Percentiles rank a stretch among this genome's conserved stretches.
Conservation (phyloP, 2,797 vertebrate genomes). For the Falco concolor region DNA sequence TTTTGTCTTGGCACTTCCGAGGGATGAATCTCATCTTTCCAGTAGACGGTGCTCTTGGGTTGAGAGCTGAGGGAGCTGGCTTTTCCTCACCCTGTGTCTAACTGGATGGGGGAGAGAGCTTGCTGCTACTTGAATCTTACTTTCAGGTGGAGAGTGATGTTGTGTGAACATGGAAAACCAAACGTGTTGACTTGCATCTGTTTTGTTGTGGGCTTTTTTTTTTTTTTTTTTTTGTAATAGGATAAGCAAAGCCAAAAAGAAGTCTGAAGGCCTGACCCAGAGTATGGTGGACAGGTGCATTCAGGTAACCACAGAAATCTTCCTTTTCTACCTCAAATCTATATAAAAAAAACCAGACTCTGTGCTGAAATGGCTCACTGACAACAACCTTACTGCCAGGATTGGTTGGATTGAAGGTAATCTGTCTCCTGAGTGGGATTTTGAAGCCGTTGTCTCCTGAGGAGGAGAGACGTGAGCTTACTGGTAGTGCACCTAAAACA, state of each 20-base stretch:
- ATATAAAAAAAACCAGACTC: too few species aligned
- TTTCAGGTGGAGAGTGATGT: not conserved
- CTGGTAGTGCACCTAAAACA: not conserved
- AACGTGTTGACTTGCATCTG: not conserved
- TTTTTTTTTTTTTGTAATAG: slow-evolving; percentile 63
- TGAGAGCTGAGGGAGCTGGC: not conserved
- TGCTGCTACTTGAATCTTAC: too few species aligned
- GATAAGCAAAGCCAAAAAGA: slow-evolving; percentile 96
- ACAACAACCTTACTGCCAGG: not conserved
- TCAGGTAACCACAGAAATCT: slow-evolving; percentile 77
- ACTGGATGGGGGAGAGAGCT: not conserved
- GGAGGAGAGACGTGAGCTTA: not conserved
- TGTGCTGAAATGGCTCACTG: not conserved
- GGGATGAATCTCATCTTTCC: not conserved
- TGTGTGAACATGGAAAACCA: accelerated
- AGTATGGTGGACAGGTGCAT: slow-evolving; percentile 98
- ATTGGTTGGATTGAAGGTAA: not conserved
- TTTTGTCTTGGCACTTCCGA: not conserved
- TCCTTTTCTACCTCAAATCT: not conserved
- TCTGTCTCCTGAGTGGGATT: not conserved
- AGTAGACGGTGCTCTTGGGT: not conserved
- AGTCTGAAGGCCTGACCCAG: slow-evolving; percentile 90
- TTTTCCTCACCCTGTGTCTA: not conserved
- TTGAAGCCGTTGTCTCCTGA: not conserved
- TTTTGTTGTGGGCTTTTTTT: not conserved